Evolutionary conservation across 1,140 invertebrate genomes (phyloP).

Genomic region (fruit fly (Drosophila melanogaster)): Release_6_plus_ISO1_MT NT_033779.5:14442501-14443000

Average conservation of each 20-base stretch:
- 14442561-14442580: conserved; percentile 7
- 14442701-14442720: conserved; percentile 41
- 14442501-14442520: conserved; percentile 53
- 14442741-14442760: conserved; percentile 35
- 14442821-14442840: conserved; percentile 69
- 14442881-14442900: conserved; percentile 55
- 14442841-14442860: conserved; percentile 81
- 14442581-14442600: conserved; percentile 28
- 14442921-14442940: conserved; percentile 39
- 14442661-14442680: not conserved
- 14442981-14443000: conserved; percentile 47
- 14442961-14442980: conserved; percentile 79
- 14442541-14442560: conserved; percentile 13
- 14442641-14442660: too few relatives aligned
- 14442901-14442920: conserved; percentile 40
- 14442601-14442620: conserved; percentile 41
- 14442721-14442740: conserved; percentile 40
- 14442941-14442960: conserved; percentile 65
- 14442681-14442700: conserved; percentile 23
- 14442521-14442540: conserved; percentile 47
- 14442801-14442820: conserved; percentile 52
- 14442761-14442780: conserved; percentile 55
- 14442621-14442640: conserved; percentile 54
- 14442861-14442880: conserved; percentile 73
- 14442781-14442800: conserved; percentile 81